A percentile compares a stretch with the other conserved stretches of the same genome.
Conservation (phyloP, 2,797 vertebrate genomes). For the Menidia menidia region DNA sequence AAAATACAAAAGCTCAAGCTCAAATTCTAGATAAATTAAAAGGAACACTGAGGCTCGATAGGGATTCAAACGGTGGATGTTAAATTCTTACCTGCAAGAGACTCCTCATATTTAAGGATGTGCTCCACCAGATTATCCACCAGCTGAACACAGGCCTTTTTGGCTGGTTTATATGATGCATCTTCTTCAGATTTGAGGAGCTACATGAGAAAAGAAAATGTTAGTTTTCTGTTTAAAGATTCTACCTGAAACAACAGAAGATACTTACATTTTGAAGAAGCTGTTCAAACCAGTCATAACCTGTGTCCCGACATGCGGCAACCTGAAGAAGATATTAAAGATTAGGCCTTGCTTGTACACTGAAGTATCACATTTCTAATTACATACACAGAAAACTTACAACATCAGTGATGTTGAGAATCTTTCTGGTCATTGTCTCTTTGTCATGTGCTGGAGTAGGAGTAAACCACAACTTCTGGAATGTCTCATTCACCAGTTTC, state of each 20-base stretch:
- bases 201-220: conserved; percentile 55
- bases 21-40: background rate
- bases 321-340: conserved; percentile 80
- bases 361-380: background rate
- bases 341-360: background rate
- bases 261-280: conserved; percentile 95
- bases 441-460: conserved; percentile 94
- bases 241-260: background rate
- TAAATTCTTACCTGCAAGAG: conserved; percentile 87
- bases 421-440: conserved; percentile 97
- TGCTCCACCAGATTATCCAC: conserved; percentile 98
- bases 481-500: conserved; percentile 99
- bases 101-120: conserved; percentile 97
- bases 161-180: conserved; percentile 95
- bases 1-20: background rate
- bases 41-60: background rate
- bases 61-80: background rate
- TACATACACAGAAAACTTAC: conserved; percentile 67
- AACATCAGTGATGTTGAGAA: conserved; percentile 98
- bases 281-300: conserved; percentile 99
- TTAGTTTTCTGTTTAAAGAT: background rate
- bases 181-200: conserved; percentile 97
- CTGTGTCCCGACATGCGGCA: conserved; percentile 95
- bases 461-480: conserved; percentile 99
- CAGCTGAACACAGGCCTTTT: conserved; percentile 96